phyloP scores from a whole-genome alignment of 2,113 vertebrate genomes.

The Sialia sialis region DNA sequence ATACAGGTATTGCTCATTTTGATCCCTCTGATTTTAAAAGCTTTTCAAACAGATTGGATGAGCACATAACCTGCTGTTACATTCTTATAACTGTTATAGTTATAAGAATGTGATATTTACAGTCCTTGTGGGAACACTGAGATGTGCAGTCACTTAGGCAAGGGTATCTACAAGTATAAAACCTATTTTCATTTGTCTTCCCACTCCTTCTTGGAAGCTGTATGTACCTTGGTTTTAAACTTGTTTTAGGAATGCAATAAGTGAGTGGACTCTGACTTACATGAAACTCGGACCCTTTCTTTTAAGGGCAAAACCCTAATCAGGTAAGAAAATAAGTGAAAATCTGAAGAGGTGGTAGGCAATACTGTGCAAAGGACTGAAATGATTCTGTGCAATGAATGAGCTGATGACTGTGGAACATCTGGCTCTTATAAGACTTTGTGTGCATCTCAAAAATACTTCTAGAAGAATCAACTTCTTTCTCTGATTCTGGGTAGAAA shows the following conservation, averaged over 20 bases:
- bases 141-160: background rate
- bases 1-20: slow-evolving; percentile 47
- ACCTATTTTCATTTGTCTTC: slow-evolving; percentile 31
- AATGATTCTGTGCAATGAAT: background rate
- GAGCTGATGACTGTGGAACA: background rate
- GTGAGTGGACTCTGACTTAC: background rate
- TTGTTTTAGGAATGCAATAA: background rate
- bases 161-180: slow-evolving; percentile 32
- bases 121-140: slow-evolving; percentile 29
- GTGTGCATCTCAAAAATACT: background rate
- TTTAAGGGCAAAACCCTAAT: background rate
- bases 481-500: background rate
- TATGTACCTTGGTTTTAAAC: background rate
- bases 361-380: background rate
- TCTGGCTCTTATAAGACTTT: background rate
- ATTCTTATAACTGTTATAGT: slow-evolving; percentile 4
- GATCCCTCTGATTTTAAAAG: slow-evolving; percentile 32
- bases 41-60: slow-evolving; percentile 44
- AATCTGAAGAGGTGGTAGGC: background rate
- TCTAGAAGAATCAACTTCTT: background rate
- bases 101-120: background rate
- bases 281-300: background rate
- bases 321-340: background rate
- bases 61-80: slow-evolving; percentile 40
- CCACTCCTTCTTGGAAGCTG: background rate